Evolutionary conservation across 1,140 invertebrate genomes (phyloP), one percentile per base, ranked within the genome.

Genomic region (Palaemon carinicauda): DNA sequence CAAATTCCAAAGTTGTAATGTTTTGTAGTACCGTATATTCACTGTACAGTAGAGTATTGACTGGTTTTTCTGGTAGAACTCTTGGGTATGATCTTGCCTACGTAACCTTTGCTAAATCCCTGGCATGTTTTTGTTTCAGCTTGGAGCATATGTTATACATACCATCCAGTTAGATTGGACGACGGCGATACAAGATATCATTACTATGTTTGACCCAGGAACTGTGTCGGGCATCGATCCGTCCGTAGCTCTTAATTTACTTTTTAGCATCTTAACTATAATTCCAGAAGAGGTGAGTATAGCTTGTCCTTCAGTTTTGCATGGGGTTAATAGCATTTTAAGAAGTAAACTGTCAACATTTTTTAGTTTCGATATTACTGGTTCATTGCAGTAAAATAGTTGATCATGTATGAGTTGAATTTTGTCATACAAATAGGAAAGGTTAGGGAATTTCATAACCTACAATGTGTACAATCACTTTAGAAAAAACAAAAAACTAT

Each of bases 161-260:
- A 89, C 88, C 27, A 80, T 89, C 27, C 85, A 89, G 41, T 60
- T 73, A 54, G 88, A 89, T n/a, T 89, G 88, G 88, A 83, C 86
- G 15, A 89, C 88, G 12, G 88, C 88, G 15, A 80, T 89, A 60
- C 85, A 87, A 65, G 88, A 89, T 69, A 81, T 89, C 19, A 88
- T 89, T n/a, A 84, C 82, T 21, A 89, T 88, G 74, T 89, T 89
- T 60, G 87, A 89, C 52, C 88, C 88, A 73, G 86, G 87, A 60
- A 87, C 88, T 12, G 82, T 89, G 19, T 78, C 88, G 15, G 88
- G 86, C 27, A 52, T 89, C 15, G 85, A 85, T 60, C 88, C 88
- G n/a, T 69, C 80, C n/a, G 86, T 82, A 71, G 88, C 88, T 5
- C 75, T 89, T 14, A 87, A 87, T 51, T 54, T 89, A 10, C 71